Percentiles rank a stretch among this genome's conserved stretches.
phyloP scores from a whole-genome alignment of 2,888 invertebrate species.

The Eristalinus sepulchralis region DNA sequence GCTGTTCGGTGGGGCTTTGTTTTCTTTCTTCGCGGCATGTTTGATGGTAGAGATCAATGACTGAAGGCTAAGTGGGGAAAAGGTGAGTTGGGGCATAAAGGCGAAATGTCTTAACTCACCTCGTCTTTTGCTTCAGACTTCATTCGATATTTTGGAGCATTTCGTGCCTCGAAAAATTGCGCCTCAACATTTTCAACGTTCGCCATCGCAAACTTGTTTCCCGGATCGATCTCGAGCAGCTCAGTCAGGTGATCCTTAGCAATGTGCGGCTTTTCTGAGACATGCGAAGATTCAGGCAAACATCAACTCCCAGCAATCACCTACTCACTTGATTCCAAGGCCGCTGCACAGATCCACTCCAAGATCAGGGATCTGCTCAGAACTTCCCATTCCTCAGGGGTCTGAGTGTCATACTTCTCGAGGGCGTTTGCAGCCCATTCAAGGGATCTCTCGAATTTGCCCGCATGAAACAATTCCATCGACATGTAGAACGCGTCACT shows the following conservation, averaged over 20 bases:
- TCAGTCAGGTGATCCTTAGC: background rate
- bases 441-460: constrained; percentile 93
- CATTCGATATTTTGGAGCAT: background rate
- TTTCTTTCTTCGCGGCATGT: constrained; percentile 81
- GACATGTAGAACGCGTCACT: constrained; percentile 96
- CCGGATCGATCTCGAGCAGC: background rate
- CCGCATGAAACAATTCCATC: constrained; percentile 91
- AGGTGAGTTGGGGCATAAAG: background rate
- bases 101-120: background rate
- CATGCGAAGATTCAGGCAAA: background rate
- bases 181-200: background rate
- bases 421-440: constrained; percentile 96
- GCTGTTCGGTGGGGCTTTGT: constrained; percentile 78
- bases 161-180: background rate
- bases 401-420: constrained; percentile 83
- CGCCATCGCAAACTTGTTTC: background rate
- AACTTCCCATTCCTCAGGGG: constrained; percentile 84
- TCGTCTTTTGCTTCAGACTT: background rate
- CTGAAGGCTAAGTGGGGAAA: background rate
- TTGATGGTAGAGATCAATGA: background rate
- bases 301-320: background rate
- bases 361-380: constrained; percentile 87
- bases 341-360: constrained; percentile 95
- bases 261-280: background rate
- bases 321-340: background rate